Percentiles rank a stretch among this genome's conserved stretches.
Conservation (phyloP, 2,888 invertebrate genomes). For the Cenopis cana region DNA sequence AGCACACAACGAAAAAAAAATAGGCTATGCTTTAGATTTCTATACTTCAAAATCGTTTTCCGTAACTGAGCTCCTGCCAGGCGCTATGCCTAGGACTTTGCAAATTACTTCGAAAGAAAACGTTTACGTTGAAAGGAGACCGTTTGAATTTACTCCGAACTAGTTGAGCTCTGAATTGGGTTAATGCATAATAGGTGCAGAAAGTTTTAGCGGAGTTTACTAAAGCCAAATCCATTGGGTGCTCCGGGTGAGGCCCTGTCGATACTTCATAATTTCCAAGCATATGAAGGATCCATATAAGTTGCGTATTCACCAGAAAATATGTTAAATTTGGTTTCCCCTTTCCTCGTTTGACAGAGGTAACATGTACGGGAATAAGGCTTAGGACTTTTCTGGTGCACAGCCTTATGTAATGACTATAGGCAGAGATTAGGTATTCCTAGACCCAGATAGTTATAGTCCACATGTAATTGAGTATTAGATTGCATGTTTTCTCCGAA, state of each 20-base stretch:
- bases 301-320: neutral
- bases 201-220: conserved; percentile 7
- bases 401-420: too few relatives aligned
- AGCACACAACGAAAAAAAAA: too few relatives aligned
- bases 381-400: too few relatives aligned
- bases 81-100: neutral
- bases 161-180: conserved; percentile 19
- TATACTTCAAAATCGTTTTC: neutral
- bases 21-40: too few relatives aligned
- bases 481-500: too few relatives aligned
- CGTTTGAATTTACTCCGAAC: conserved; percentile 1
- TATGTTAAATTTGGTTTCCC: neutral
- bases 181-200: conserved; percentile 16
- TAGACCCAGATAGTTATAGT: too few relatives aligned
- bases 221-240: neutral
- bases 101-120: conserved; percentile 10
- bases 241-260: neutral
- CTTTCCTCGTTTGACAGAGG: too few relatives aligned
- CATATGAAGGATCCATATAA: conserved; percentile 6
- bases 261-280: conserved; percentile 2
- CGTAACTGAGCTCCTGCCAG: neutral
- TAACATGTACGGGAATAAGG: too few relatives aligned
- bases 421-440: too few relatives aligned
- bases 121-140: conserved; percentile 3
- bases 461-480: too few relatives aligned